These are phyloP conservation scores for Protophormia terraenovae DNA, from an alignment of 2,888 invertebrate species.

Conservation along the genomic window DNA sequence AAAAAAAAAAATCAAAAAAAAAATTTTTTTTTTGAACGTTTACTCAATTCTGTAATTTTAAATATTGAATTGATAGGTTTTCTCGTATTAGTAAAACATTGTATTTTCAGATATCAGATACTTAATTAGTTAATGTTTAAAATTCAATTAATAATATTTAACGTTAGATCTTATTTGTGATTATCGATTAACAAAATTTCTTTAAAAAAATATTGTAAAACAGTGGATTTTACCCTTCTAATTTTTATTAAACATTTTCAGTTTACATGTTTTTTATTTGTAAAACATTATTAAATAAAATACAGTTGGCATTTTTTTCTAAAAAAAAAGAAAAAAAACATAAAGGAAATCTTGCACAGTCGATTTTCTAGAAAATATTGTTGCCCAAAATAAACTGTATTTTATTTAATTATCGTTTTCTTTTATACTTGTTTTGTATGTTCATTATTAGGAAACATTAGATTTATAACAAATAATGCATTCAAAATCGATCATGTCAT, in stretches of 20 bases:
- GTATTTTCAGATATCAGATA: conserved; percentile 17
- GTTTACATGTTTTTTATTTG: conserved; percentile 24
- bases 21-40: conserved; percentile 37
- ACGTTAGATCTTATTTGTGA: conserved; percentile 17
- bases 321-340: neutral
- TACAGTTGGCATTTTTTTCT: conserved; percentile 31
- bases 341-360: too few relatives aligned
- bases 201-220: conserved; percentile 77
- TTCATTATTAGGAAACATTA: conserved; percentile 3
- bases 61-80: neutral
- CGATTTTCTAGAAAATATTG: too few relatives aligned
- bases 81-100: conserved; percentile 27
- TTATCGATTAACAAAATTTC: conserved; percentile 14
- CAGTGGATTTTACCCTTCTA: conserved; percentile 82
- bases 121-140: conserved; percentile 47
- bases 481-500: neutral
- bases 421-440: neutral
- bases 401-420: conserved; percentile 15
- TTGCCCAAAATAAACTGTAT: conserved; percentile 27
- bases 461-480: neutral
- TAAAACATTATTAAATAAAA: conserved; percentile 11
- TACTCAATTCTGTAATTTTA: neutral
- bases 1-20: too few relatives aligned
- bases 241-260: conserved; percentile 53
- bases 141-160: conserved; percentile 44